phyloP scores from a whole-genome alignment of 2,888 invertebrate species.

The Acronicta psi region DNA sequence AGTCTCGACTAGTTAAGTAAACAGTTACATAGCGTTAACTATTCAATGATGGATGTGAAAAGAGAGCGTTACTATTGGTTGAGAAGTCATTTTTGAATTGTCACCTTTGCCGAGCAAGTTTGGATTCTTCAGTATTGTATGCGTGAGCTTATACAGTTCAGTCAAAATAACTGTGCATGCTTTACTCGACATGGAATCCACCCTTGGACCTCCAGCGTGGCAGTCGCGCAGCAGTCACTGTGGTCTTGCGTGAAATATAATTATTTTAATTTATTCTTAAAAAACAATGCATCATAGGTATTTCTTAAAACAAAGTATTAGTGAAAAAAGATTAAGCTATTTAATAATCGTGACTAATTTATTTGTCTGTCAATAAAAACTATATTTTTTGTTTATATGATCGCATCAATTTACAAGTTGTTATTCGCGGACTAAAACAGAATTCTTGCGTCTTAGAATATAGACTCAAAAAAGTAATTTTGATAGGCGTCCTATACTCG shows the following conservation, averaged over 20 bases:
- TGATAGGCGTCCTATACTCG: too few relatives aligned
- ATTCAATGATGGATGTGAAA: slow-evolving; percentile 42
- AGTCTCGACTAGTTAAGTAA: slow-evolving; percentile 41
- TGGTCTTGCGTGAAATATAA: neutral
- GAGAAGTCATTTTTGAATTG: slow-evolving; percentile 15
- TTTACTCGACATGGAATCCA: too few relatives aligned
- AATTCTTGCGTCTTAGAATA: too few relatives aligned
- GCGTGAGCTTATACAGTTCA: too few relatives aligned
- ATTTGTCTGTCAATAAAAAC: slow-evolving; percentile 1
- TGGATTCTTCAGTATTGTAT: too few relatives aligned
- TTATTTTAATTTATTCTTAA: neutral
- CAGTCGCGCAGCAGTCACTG: too few relatives aligned
- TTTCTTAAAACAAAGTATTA: neutral
- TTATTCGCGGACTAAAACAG: neutral
- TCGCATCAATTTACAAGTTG: neutral
- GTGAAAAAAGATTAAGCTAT: neutral
- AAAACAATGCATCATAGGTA: neutral
- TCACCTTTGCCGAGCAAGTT: neutral
- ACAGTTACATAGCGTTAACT: slow-evolving; percentile 38
- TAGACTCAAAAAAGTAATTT: too few relatives aligned
- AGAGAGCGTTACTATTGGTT: slow-evolving; percentile 17
- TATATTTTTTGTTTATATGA: neutral
- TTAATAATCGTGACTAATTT: slow-evolving; percentile 6
- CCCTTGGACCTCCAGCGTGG: too few relatives aligned
- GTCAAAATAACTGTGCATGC: too few relatives aligned